Conservation (phyloP, 2,113 vertebrate species). For the Actenoides hombroni region DNA sequence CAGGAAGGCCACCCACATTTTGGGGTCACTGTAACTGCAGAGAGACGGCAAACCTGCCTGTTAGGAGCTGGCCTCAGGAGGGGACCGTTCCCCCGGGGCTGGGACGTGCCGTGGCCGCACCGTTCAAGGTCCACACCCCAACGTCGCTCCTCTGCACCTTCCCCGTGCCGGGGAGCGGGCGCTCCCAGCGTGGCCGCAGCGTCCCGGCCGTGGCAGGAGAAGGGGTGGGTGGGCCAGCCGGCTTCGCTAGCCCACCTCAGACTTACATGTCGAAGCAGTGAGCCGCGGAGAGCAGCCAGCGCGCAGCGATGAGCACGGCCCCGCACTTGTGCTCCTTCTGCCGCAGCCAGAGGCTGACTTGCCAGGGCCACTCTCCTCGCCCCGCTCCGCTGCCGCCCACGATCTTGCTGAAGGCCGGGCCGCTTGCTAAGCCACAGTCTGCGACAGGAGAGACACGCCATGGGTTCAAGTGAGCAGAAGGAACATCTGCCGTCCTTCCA, state of each 20-base stretch:
- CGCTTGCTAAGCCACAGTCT: conserved; percentile 86
- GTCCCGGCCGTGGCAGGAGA: background rate
- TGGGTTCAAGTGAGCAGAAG: background rate
- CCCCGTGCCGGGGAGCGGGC: background rate
- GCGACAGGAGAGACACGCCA: background rate
- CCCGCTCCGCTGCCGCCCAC: conserved; percentile 84
- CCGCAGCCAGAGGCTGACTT: conserved; percentile 88
- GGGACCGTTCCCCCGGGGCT: background rate
- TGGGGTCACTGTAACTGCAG: conserved; percentile 79
- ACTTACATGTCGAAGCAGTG: conserved; percentile 89
- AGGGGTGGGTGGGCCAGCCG: background rate
- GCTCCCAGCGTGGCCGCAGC: background rate
- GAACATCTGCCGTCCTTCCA: background rate
- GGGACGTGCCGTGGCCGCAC: background rate
- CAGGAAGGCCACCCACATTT: conserved; percentile 86
- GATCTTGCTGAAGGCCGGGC: conserved; percentile 78
- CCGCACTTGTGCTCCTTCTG: conserved; percentile 87
- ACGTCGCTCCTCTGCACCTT: too few relatives aligned
- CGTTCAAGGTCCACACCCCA: too few relatives aligned
- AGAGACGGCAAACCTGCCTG: conserved; percentile 20
- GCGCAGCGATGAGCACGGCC: conserved; percentile 86
- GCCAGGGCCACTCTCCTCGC: conserved; percentile 94
- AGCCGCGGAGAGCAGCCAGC: conserved; percentile 91
- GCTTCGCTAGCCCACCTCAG: background rate
- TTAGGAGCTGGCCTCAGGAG: background rate